These are phyloP conservation scores for Adelges cooleyi DNA, from an alignment of 1,140 invertebrate genomes.

Conservation along the genomic window DNA sequence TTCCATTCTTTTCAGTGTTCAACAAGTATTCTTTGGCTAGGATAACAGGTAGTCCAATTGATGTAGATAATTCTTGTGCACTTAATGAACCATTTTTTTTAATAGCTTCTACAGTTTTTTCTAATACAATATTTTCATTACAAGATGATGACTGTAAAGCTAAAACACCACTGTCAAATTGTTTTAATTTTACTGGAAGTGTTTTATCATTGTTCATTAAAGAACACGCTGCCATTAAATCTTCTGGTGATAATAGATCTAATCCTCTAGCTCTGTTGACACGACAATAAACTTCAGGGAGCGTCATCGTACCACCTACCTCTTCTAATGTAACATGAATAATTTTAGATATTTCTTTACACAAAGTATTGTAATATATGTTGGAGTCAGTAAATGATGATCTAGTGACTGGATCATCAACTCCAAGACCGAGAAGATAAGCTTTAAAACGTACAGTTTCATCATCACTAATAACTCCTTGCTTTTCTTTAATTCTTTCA, in stretches of 20 bases:
- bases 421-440: slow-evolving; percentile 89
- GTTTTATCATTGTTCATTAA: slow-evolving; percentile 44
- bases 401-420: slow-evolving; percentile 92
- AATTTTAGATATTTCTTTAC: slow-evolving; percentile 72
- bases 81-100: slow-evolving; percentile 60
- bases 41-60: slow-evolving; percentile 64
- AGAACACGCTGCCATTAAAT: slow-evolving; percentile 81
- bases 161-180: slow-evolving; percentile 82
- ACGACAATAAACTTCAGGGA: slow-evolving; percentile 92
- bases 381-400: slow-evolving; percentile 75
- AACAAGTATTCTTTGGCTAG: slow-evolving; percentile 76
- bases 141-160: slow-evolving; percentile 72
- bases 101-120: slow-evolving; percentile 58
- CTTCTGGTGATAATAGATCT: slow-evolving; percentile 85
- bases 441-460: slow-evolving; percentile 94
- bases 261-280: slow-evolving; percentile 82
- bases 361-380: slow-evolving; percentile 76
- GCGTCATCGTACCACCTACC: slow-evolving; percentile 87
- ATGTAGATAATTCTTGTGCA: slow-evolving; percentile 48
- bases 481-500: slow-evolving; percentile 83
- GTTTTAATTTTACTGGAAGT: slow-evolving; percentile 63
- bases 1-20: slow-evolving; percentile 68
- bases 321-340: slow-evolving; percentile 73
- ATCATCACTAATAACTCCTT: slow-evolving; percentile 93
- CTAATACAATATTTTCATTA: slow-evolving; percentile 62